Conservation (phyloP, 2,888 invertebrate species). For the Tryphoninae sp. region DNA sequence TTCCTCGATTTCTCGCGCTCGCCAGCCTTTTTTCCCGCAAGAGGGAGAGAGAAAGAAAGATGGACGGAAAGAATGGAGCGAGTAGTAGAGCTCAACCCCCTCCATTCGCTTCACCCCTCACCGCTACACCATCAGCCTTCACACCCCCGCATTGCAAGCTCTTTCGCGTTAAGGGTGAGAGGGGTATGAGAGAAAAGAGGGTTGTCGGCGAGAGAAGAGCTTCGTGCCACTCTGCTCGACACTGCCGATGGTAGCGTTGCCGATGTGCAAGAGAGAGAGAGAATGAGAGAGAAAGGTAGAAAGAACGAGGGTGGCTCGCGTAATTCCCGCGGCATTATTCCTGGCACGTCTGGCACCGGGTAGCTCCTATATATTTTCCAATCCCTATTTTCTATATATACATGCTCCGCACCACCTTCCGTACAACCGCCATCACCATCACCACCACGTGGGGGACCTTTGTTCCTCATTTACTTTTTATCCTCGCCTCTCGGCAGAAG, state of each 20-base stretch:
- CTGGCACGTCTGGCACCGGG: conserved; percentile 78
- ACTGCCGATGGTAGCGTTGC: conserved; percentile 26
- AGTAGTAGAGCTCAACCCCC: conserved; percentile 50
- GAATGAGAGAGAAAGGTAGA: conserved; percentile 10
- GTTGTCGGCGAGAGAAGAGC: conserved; percentile 69
- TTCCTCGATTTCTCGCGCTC: conserved; percentile 78
- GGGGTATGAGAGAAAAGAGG: conserved; percentile 43
- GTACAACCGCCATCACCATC: conserved; percentile 29
- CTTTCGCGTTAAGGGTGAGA: conserved; percentile 42
- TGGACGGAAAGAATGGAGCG: conserved; percentile 43
- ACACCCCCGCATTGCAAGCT: conserved; percentile 35
- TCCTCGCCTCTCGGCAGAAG: conserved; percentile 73
- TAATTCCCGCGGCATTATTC: conserved; percentile 80
- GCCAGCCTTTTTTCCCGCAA: conserved; percentile 66
- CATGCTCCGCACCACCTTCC: conserved; percentile 40
- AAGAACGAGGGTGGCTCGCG: conserved; percentile 69
- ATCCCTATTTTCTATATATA: conserved; percentile 55
- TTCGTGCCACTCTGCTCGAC: conserved; percentile 33
- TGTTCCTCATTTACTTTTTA: conserved; percentile 81
- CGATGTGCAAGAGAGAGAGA: not conserved
- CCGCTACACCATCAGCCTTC: no score
- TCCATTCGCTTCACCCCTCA: not conserved
- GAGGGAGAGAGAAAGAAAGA: conserved; percentile 22
- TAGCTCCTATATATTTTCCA: conserved; percentile 69
- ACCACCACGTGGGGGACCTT: conserved; percentile 72